phyloP scores from a whole-genome alignment of 2,797 vertebrate species.

The Nyctibius grandis region DNA sequence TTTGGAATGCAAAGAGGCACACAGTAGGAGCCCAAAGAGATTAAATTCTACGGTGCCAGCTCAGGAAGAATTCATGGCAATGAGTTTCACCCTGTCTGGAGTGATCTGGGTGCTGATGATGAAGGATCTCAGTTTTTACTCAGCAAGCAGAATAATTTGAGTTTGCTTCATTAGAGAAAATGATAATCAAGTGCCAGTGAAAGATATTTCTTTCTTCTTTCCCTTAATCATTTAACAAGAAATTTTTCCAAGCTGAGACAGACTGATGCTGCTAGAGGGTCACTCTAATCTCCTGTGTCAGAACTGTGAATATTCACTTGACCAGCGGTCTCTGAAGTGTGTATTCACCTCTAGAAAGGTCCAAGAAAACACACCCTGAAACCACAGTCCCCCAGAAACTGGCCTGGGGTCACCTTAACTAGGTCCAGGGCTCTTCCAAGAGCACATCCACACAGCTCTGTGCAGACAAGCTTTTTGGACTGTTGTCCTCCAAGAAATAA shows the following conservation, averaged over 20 bases:
- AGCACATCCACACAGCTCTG: background rate
- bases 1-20: background rate
- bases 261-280: background rate
- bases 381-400: accelerated
- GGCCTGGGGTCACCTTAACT: too few relatives aligned
- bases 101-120: background rate
- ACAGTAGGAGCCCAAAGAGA: background rate
- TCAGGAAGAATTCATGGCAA: background rate
- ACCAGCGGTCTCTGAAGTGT: background rate
- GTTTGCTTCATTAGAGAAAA: background rate
- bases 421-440: background rate
- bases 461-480: background rate
- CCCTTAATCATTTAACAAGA: background rate
- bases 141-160: background rate
- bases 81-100: background rate
- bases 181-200: background rate
- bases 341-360: background rate
- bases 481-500: background rate
- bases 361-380: background rate
- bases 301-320: background rate
- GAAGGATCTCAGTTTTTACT: background rate
- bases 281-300: background rate
- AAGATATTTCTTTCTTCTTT: background rate
- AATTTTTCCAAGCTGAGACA: background rate
- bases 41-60: background rate